phyloP scores from a whole-genome alignment of 2,888 invertebrate species.

The Calephelis perditalis region DNA sequence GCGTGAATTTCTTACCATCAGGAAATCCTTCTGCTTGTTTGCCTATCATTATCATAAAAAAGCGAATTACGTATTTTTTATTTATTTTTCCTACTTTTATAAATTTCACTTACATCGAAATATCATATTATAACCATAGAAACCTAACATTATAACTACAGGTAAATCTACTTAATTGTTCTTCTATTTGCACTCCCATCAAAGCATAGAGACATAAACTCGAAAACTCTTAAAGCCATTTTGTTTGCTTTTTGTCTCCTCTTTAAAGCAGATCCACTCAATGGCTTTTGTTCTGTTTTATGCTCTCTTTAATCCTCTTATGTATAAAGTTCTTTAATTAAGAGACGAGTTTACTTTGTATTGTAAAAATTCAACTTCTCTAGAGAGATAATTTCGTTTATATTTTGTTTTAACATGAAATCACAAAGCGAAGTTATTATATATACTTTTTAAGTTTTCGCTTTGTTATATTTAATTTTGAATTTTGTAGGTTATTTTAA shows the following conservation, averaged over 20 bases:
- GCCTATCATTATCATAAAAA: too few relatives aligned
- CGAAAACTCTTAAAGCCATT: slow-evolving; percentile 5
- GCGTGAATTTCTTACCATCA: too few relatives aligned
- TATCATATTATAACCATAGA: too few relatives aligned
- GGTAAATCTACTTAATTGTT: neutral
- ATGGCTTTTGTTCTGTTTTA: slow-evolving; percentile 12
- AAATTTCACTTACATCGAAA: too few relatives aligned
- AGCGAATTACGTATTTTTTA: too few relatives aligned
- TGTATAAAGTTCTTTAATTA: slow-evolving; percentile 11
- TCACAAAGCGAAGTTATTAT: neutral
- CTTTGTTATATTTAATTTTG: too few relatives aligned
- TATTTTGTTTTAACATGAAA: slow-evolving; percentile 4
- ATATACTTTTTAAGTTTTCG: too few relatives aligned
- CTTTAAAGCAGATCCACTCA: slow-evolving; percentile 12
- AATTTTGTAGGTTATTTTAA: too few relatives aligned
- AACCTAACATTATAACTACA: too few relatives aligned
- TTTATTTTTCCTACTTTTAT: too few relatives aligned
- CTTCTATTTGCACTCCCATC: neutral
- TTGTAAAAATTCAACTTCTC: slow-evolving; percentile 8
- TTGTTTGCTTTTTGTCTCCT: slow-evolving; percentile 7
- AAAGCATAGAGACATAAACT: slow-evolving; percentile 5
- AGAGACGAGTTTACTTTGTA: slow-evolving; percentile 11
- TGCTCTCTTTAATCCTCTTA: slow-evolving; percentile 9
- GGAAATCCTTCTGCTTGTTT: too few relatives aligned
- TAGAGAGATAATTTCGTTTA: slow-evolving; percentile 2